These are phyloP conservation scores for Camelus bactrianus DNA, from an alignment of 2,113 vertebrate genomes.

Conservation along the genomic window DNA sequence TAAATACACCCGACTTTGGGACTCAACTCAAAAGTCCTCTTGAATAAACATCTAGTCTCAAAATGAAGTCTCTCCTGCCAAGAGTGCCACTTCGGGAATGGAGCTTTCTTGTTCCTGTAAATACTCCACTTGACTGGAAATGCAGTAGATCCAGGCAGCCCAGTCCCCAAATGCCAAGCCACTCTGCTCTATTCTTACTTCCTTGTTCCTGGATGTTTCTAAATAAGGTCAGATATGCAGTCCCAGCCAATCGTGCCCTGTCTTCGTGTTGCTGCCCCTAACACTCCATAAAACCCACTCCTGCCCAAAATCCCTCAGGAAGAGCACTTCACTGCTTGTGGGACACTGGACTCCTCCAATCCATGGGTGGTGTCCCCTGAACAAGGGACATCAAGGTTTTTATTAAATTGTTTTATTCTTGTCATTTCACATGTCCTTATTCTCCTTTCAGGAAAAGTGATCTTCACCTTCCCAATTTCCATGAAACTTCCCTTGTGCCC, in stretches of 20 bases:
- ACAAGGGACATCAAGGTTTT: neutral
- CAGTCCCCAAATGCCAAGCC: neutral
- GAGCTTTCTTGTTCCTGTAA: neutral
- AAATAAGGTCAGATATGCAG: neutral
- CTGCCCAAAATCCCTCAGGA: neutral
- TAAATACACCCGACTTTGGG: neutral
- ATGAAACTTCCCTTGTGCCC: neutral
- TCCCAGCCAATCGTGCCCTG: accelerated
- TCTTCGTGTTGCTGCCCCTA: neutral
- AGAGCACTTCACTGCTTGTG: neutral
- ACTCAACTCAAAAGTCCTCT: neutral
- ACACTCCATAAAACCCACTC: neutral
- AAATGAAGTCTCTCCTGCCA: neutral
- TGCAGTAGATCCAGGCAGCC: neutral
- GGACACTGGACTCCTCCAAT: neutral
- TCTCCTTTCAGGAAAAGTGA: neutral
- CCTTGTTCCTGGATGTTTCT: neutral
- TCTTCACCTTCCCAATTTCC: neutral
- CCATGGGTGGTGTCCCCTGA: neutral
- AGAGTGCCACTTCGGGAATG: neutral
- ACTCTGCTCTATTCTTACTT: neutral
- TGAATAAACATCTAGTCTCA: neutral
- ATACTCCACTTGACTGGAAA: neutral
- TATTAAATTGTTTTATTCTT: neutral
- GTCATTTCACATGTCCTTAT: neutral